A percentile compares a stretch with the other conserved stretches of the same genome.
Evolutionary conservation across 2,888 invertebrate genomes (phyloP).

Genomic region (Chrysolina americana): DNA sequence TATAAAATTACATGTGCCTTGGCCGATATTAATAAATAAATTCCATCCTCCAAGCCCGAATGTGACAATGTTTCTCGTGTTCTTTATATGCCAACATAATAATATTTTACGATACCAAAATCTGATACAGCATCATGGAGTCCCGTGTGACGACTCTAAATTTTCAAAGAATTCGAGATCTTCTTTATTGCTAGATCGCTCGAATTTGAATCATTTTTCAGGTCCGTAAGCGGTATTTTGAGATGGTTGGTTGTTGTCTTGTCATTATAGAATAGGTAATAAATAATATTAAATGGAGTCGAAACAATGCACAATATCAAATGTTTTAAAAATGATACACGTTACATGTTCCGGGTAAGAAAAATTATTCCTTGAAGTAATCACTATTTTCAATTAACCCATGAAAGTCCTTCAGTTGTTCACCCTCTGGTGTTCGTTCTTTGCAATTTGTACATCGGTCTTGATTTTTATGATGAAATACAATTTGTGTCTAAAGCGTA

Average conservation of each 20-base stretch:
- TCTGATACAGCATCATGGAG: constrained; percentile 61
- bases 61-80: constrained; percentile 61
- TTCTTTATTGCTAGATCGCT: constrained; percentile 47
- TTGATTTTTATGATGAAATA: no score
- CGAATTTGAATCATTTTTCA: constrained; percentile 28
- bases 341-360: no score
- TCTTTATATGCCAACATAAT: constrained; percentile 61
- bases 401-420: no score
- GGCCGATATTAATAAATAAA: constrained; percentile 62
- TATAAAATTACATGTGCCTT: constrained; percentile 56
- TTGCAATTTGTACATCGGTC: no score
- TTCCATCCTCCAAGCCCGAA: constrained; percentile 58
- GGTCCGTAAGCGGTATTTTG: neutral
- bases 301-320: no score
- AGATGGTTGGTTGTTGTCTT: neutral
- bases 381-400: no score
- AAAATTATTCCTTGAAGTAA: no score
- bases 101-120: constrained; percentile 61
- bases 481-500: no score
- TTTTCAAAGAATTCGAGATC: constrained; percentile 52
- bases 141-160: constrained; percentile 62
- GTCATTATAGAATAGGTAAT: no score
- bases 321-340: no score
- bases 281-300: no score
- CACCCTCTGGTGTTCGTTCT: no score